Conservation (phyloP, 2,797 vertebrate genomes). For the Chelmon rostratus region DNA sequence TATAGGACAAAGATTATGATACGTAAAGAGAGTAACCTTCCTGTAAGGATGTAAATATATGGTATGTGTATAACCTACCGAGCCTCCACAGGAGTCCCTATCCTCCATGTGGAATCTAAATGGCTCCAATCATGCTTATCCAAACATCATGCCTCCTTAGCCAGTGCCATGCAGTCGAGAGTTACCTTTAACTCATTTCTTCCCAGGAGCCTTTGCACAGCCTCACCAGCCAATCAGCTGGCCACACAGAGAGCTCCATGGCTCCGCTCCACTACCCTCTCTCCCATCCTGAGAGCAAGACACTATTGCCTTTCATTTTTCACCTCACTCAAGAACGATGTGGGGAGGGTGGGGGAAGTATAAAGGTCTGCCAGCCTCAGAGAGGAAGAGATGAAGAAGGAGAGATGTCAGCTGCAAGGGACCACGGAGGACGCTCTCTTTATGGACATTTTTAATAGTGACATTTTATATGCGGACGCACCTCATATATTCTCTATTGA, state of each 20-base stretch:
- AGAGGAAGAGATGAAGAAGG: slow-evolving; percentile 44
- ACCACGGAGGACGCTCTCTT: slow-evolving; percentile 51
- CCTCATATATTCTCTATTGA: slow-evolving; percentile 68
- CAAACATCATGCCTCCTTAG: slow-evolving; percentile 60
- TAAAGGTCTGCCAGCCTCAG: slow-evolving; percentile 50
- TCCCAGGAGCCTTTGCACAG: slow-evolving; percentile 34
- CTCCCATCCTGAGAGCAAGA: slow-evolving; percentile 49
- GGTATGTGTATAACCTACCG: slow-evolving; percentile 8
- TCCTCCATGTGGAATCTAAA: slow-evolving; percentile 20
- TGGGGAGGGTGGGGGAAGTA: neutral
- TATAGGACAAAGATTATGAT: neutral
- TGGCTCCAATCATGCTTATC: slow-evolving; percentile 61
- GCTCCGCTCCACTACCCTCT: slow-evolving; percentile 47
- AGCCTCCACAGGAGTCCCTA: neutral
- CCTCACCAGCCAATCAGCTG: slow-evolving; percentile 50
- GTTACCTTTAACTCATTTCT: slow-evolving; percentile 46
- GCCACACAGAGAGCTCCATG: slow-evolving; percentile 32
- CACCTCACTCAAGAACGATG: slow-evolving; percentile 51
- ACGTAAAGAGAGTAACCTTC: neutral
- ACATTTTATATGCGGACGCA: slow-evolving; percentile 73
- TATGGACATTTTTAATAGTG: slow-evolving; percentile 69
- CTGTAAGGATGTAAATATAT: slow-evolving; percentile 3
- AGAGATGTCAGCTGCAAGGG: slow-evolving; percentile 51
- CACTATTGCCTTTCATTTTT: slow-evolving; percentile 70
- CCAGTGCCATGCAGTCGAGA: slow-evolving; percentile 32